A percentile compares a stretch with the other conserved stretches of the same genome.
These are phyloP conservation scores for Lepidocyrtoides sp. DNA, from an alignment of 2,888 invertebrate genomes.

Conservation along the genomic window DNA sequence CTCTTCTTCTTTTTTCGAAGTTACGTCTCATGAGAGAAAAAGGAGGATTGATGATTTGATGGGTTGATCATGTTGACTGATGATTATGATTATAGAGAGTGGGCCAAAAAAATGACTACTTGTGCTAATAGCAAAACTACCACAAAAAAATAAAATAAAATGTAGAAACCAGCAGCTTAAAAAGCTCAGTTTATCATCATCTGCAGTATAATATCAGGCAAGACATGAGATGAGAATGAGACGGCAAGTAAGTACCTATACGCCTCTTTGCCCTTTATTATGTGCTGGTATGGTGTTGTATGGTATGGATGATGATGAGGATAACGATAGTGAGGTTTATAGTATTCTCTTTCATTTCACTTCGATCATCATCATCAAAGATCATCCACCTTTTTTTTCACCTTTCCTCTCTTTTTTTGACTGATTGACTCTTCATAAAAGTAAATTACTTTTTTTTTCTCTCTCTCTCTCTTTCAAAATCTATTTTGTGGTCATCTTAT, in stretches of 20 bases:
- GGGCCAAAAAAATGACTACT: neutral
- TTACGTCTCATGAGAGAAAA: neutral
- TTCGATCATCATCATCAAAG: neutral
- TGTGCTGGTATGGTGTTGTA: too few species aligned
- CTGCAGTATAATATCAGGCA: too few species aligned
- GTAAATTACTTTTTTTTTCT: slow-evolving; percentile 64
- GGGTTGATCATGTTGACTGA: slow-evolving; percentile 39
- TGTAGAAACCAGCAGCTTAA: too few species aligned
- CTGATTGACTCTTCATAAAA: slow-evolving; percentile 71
- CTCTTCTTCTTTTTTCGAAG: neutral
- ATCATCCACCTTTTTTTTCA: neutral
- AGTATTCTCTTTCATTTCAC: neutral
- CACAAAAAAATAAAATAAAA: too few species aligned
- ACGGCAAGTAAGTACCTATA: neutral
- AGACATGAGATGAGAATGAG: too few species aligned
- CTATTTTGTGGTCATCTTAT: slow-evolving; percentile 34
- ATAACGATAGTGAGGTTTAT: neutral
- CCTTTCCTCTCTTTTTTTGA: slow-evolving; percentile 20
- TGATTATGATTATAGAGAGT: slow-evolving; percentile 35
- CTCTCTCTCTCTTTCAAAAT: neutral
- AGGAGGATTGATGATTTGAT: neutral
- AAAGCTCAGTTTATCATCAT: too few species aligned
- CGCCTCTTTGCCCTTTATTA: neutral
- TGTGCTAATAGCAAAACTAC: slow-evolving; percentile 24
- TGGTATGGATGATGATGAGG: too few species aligned